Conservation (phyloP, 2,888 invertebrate species). For the Falcaria lacertinaria region DNA sequence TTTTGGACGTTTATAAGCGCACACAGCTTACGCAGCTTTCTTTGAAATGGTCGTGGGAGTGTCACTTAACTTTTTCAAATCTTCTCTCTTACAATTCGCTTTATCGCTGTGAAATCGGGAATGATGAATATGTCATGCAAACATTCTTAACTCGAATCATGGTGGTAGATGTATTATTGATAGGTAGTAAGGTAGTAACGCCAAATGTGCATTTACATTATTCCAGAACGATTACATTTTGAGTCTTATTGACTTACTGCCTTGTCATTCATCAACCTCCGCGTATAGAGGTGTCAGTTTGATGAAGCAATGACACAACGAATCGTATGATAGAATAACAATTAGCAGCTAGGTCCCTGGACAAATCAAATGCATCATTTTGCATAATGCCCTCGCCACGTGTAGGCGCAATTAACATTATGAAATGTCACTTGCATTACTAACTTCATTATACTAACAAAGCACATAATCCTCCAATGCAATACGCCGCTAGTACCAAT, state of each 20-base stretch:
- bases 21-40: conserved; percentile 49
- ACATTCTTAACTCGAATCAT: no score
- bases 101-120: no score
- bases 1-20: conserved; percentile 44
- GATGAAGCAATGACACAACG: conserved; percentile 31
- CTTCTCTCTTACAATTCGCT: no score
- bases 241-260: conserved; percentile 18
- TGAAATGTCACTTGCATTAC: conserved; percentile 19
- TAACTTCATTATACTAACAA: conserved; percentile 22
- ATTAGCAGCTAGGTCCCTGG: conserved; percentile 18
- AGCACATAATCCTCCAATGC: conserved; percentile 16
- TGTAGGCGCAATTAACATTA: conserved; percentile 4
- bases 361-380: conserved; percentile 21
- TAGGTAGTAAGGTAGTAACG: no score
- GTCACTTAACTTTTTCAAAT: conserved; percentile 5
- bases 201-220: background rate
- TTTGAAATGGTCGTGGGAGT: conserved; percentile 25
- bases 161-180: no score
- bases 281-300: conserved; percentile 34
- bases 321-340: conserved; percentile 32
- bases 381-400: conserved; percentile 16
- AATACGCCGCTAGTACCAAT: conserved; percentile 15
- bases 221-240: background rate
- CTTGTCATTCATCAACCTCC: conserved; percentile 32
- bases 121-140: no score